These are phyloP conservation scores for Ectemnius continuus DNA, from an alignment of 2,888 invertebrate genomes.

Conservation along the genomic window DNA sequence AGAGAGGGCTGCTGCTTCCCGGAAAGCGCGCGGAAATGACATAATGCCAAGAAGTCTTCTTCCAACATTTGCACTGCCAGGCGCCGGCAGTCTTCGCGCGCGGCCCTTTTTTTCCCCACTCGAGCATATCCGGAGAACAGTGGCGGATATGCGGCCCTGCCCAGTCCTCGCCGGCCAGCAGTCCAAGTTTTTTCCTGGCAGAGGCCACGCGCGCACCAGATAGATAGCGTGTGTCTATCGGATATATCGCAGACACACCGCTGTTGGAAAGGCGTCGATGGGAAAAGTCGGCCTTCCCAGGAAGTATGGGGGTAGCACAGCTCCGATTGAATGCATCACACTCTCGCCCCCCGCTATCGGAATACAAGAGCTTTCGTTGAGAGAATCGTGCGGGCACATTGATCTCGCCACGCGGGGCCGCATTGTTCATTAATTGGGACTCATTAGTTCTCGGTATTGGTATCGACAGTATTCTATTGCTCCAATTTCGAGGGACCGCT, in stretches of 20 bases:
- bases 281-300: background rate
- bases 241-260: no score
- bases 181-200: background rate
- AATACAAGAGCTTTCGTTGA: background rate
- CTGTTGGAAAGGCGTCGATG: background rate
- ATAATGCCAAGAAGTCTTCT: background rate
- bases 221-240: background rate
- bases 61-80: background rate
- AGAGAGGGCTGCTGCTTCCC: background rate
- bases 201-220: background rate
- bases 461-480: slow-evolving; percentile 2
- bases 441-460: slow-evolving; percentile 1
- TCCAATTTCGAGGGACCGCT: background rate
- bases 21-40: background rate
- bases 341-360: background rate
- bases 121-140: background rate
- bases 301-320: background rate
- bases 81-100: background rate
- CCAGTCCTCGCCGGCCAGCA: background rate
- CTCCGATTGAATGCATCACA: background rate
- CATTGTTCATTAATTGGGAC: background rate
- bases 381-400: background rate
- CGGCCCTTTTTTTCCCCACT: background rate
- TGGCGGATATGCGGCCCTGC: background rate
- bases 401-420: background rate